phyloP scores from a whole-genome alignment of 2,888 invertebrate genomes.

The Drosophila anomalipes region DNA sequence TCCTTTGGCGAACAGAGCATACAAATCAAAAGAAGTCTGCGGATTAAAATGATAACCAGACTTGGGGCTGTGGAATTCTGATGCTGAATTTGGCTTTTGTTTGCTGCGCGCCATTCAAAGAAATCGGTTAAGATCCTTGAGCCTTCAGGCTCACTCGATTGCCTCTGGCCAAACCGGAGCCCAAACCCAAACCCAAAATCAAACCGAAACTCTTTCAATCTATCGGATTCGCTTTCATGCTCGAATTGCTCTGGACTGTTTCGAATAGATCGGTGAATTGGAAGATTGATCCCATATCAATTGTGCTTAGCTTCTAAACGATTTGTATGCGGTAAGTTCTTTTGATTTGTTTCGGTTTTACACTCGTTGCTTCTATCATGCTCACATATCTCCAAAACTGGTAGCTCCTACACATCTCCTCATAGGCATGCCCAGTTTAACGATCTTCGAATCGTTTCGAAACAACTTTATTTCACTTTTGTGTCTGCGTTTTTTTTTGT shows the following conservation, averaged over 20 bases:
- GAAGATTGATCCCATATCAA: constrained; percentile 26
- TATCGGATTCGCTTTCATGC: constrained; percentile 52
- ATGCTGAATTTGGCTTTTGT: constrained; percentile 34
- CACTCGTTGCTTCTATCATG: background rate
- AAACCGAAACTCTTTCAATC: constrained; percentile 5
- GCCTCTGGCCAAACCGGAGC: background rate
- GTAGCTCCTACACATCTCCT: constrained; percentile 12
- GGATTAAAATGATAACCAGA: constrained; percentile 82
- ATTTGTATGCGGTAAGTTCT: constrained; percentile 26
- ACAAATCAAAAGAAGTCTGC: constrained; percentile 9
- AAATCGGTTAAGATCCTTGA: constrained; percentile 20
- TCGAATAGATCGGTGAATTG: constrained; percentile 19
- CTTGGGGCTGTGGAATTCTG: constrained; percentile 31
- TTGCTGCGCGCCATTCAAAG: constrained; percentile 24
- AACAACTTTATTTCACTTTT: constrained; percentile 70
- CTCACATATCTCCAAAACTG: constrained; percentile 5
- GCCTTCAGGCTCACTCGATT: background rate
- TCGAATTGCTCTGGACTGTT: constrained; percentile 48
- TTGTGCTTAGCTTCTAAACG: constrained; percentile 23
- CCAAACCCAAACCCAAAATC: background rate
- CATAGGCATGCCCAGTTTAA: constrained; percentile 17
- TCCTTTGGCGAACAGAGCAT: background rate
- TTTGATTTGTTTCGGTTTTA: constrained; percentile 25
- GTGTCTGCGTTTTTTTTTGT: background rate
- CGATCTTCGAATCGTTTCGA: constrained; percentile 47